Evolutionary conservation across 2,888 invertebrate species (phyloP).

Genomic region (Hartigia nigra): DNA sequence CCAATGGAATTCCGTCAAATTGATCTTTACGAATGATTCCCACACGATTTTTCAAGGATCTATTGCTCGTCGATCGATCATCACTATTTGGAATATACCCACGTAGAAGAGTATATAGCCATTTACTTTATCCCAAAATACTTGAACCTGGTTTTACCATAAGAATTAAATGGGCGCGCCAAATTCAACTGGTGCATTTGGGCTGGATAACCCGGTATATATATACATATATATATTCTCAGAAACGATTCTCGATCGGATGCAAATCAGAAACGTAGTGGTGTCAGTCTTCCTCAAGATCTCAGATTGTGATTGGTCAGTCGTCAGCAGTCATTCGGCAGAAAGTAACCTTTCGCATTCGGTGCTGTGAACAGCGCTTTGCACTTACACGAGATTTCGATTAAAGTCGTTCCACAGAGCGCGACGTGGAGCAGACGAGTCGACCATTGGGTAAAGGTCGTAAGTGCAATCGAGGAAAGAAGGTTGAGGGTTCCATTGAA

Average conservation of each 20-base stretch:
- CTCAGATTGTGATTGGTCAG: not conserved
- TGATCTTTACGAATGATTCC: not conserved
- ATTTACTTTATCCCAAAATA: not conserved
- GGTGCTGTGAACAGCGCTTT: conserved; percentile 53
- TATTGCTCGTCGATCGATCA: not conserved
- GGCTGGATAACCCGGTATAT: too few species aligned
- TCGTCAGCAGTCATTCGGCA: conserved; percentile 35
- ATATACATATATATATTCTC: too few species aligned
- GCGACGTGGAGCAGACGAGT: conserved; percentile 32
- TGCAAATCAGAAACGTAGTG: not conserved
- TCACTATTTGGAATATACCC: not conserved
- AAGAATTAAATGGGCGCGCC: not conserved
- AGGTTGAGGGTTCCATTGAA: conserved; percentile 17
- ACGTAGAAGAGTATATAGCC: not conserved
- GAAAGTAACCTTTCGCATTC: conserved; percentile 52
- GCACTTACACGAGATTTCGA: conserved; percentile 54
- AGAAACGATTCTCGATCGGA: not conserved
- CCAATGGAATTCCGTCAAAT: not conserved
- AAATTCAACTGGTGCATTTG: not conserved
- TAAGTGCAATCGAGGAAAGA: conserved; percentile 26
- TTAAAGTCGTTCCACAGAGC: conserved; percentile 50
- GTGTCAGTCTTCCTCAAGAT: not conserved
- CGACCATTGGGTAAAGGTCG: conserved; percentile 30
- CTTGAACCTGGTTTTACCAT: not conserved
- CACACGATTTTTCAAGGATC: not conserved